phyloP scores from a whole-genome alignment of 1,140 invertebrate species.

The Leptopilina clavipes region DNA sequence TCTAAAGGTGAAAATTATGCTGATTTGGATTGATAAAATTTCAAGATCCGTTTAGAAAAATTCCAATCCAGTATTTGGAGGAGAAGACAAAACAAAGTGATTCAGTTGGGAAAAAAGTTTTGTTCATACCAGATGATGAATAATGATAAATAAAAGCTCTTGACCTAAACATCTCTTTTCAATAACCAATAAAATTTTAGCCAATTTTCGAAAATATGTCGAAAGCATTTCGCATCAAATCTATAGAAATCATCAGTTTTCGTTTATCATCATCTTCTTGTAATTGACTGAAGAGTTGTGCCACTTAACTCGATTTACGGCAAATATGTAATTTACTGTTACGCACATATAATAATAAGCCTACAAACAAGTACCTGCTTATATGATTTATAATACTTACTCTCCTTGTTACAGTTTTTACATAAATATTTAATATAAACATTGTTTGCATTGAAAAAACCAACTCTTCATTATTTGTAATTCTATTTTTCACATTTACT shows the following conservation, averaged over 20 bases:
- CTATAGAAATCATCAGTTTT: conserved; percentile 30
- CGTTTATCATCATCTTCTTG: conserved; percentile 15
- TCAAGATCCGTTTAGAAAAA: too few species aligned
- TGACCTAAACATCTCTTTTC: too few species aligned
- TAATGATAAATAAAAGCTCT: too few species aligned
- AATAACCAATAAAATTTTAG: too few species aligned
- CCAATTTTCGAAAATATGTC: too few species aligned
- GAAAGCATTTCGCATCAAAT: neutral
- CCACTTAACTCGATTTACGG: conserved; percentile 33
- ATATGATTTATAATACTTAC: conserved; percentile 1
- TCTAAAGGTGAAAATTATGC: too few species aligned
- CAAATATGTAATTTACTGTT: conserved; percentile 29
- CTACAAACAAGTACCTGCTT: neutral
- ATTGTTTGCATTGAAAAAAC: neutral
- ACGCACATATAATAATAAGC: conserved; percentile 16
- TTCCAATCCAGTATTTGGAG: too few species aligned
- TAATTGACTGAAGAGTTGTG: conserved; percentile 31
- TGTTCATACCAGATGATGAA: too few species aligned
- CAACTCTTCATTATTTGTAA: neutral
- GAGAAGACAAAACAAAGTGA: too few species aligned
- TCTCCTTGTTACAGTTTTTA: neutral
- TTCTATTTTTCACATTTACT: neutral
- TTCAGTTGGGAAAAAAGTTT: too few species aligned
- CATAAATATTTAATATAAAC: neutral
- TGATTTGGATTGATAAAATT: too few species aligned